phyloP scores from a whole-genome alignment of 2,113 vertebrate species.

The Dasypus novemcinctus region DNA sequence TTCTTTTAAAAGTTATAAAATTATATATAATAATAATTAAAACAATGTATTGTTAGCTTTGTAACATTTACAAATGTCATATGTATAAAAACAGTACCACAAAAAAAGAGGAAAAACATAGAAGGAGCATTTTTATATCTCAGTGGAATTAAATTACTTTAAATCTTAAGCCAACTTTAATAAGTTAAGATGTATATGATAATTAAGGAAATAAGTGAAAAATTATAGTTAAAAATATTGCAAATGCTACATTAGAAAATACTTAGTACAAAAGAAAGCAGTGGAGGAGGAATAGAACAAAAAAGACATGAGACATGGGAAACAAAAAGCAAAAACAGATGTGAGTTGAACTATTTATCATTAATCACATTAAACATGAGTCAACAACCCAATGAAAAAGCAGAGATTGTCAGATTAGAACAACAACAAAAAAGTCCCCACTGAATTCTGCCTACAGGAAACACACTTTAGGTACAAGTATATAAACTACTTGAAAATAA shows the following conservation, averaged over 20 bases:
- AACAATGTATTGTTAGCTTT: background rate
- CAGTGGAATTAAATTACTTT: background rate
- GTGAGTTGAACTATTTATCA: background rate
- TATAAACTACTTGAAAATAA: background rate
- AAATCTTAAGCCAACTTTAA: background rate
- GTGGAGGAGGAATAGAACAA: background rate
- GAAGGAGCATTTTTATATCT: background rate
- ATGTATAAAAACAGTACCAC: background rate
- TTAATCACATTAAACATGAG: background rate
- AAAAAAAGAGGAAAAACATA: background rate
- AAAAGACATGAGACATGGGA: background rate
- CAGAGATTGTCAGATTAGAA: background rate
- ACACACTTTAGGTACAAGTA: background rate
- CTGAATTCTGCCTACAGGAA: background rate
- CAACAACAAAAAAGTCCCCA: background rate
- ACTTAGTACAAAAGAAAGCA: background rate
- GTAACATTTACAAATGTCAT: background rate
- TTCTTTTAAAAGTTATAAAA: constrained; percentile 6
- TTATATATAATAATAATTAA: background rate
- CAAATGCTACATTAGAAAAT: background rate
- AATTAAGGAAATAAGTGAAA: background rate
- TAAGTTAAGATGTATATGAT: background rate
- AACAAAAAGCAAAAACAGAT: background rate
- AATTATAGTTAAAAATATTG: background rate
- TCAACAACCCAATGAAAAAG: background rate